A percentile compares a stretch with the other conserved stretches of the same genome.
Evolutionary conservation across 2,113 vertebrate genomes (phyloP).

Genomic region (Phaethon lepturus): DNA sequence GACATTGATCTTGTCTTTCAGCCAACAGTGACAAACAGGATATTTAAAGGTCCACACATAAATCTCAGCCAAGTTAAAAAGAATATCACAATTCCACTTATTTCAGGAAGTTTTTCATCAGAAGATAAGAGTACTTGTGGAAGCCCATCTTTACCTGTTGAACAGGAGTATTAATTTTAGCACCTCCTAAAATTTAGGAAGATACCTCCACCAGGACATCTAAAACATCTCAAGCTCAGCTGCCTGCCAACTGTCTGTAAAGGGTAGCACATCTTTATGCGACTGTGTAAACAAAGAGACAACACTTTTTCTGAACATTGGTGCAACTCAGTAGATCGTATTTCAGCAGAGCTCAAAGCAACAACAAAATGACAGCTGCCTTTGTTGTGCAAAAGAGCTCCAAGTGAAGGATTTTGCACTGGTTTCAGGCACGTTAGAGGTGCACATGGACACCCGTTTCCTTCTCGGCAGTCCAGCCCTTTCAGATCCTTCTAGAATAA

Average conservation of each 20-base stretch:
- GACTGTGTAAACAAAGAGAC: background rate
- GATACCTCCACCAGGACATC: background rate
- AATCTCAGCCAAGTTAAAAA: background rate
- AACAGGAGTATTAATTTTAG: background rate
- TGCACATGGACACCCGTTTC: accelerated
- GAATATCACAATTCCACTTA: background rate
- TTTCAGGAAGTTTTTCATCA: background rate
- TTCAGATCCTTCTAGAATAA: background rate
- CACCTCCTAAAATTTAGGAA: background rate
- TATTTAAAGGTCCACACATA: background rate
- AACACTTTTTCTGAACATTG: background rate
- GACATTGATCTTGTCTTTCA: background rate
- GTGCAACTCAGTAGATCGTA: background rate
- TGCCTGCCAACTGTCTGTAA: background rate
- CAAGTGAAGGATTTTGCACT: background rate
- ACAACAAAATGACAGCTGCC: constrained; percentile 6
- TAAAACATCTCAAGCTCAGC: background rate
- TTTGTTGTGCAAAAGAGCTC: background rate
- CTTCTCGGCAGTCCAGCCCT: background rate
- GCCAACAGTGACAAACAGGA: background rate
- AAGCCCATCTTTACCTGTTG: background rate
- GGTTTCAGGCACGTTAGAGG: background rate
- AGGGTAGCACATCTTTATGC: background rate
- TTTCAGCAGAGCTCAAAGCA: background rate
- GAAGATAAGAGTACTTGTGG: background rate